phyloP scores from a whole-genome alignment of 2,113 vertebrate genomes.

The Hiodon tergisus region DNA sequence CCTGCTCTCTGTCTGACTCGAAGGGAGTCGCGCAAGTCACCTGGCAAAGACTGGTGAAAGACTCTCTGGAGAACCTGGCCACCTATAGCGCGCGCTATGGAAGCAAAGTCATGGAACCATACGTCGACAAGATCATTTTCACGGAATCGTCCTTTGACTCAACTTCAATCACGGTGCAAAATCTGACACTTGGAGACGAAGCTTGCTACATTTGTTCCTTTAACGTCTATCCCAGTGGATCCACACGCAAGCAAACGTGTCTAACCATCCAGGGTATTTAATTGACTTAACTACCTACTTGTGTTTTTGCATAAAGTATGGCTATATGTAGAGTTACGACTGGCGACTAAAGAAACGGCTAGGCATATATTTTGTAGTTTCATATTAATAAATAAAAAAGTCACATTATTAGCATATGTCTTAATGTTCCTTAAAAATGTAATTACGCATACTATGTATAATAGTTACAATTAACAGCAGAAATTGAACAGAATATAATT shows the following conservation, averaged over 20 bases:
- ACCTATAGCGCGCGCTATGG: constrained; percentile 46
- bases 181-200: constrained; percentile 50
- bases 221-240: constrained; percentile 51
- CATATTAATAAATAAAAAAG: background rate
- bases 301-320: background rate
- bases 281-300: background rate
- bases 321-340: too few species aligned
- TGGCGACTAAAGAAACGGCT: too few species aligned
- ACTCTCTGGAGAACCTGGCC: constrained; percentile 38
- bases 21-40: constrained; percentile 51
- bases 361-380: too few species aligned
- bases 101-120: constrained; percentile 31
- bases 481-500: too few species aligned
- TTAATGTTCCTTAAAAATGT: too few species aligned
- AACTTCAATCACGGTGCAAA: constrained; percentile 40
- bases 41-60: constrained; percentile 40
- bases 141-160: constrained; percentile 37
- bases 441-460: background rate
- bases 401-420: background rate
- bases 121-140: constrained; percentile 35
- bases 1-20: constrained; percentile 16
- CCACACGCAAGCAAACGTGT: constrained; percentile 43
- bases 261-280: constrained; percentile 52
- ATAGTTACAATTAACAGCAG: background rate
- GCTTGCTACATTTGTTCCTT: constrained; percentile 58